Conservation (phyloP, 1,140 invertebrate species). For the Pentalonia nigronervosa region DNA sequence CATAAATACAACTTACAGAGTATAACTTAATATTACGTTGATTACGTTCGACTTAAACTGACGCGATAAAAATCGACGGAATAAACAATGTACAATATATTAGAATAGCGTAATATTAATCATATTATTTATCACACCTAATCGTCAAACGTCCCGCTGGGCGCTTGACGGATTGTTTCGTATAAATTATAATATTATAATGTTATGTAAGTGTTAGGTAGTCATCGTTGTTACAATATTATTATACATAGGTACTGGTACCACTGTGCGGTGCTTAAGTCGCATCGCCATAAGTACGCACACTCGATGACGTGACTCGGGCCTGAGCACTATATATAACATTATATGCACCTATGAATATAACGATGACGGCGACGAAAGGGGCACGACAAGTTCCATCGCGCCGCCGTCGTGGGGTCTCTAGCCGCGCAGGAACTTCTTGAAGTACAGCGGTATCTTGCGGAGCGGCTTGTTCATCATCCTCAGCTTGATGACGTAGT, state of each 20-base stretch:
- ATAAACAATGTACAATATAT: not conserved
- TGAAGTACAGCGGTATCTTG: conserved; percentile 65
- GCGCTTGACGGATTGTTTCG: too few species aligned
- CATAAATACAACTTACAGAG: not conserved
- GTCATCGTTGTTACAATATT: not conserved
- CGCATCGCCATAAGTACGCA: too few species aligned
- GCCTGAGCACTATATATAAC: not conserved
- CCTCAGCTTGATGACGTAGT: conserved; percentile 65
- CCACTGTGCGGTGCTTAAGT: not conserved
- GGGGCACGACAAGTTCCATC: not conserved
- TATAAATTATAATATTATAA: not conserved
- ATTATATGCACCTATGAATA: not conserved
- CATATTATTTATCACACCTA: not conserved
- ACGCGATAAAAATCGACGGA: not conserved
- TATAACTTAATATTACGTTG: not conserved
- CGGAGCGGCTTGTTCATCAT: conserved; percentile 65
- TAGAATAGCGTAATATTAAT: not conserved
- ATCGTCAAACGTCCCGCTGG: not conserved
- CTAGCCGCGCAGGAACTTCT: conserved; percentile 63
- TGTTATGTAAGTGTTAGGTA: not conserved
- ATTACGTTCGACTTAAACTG: not conserved
- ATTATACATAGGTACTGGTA: not conserved
- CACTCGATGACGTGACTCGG: not conserved
- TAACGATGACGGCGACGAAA: not conserved
- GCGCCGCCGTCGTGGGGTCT: not conserved